phyloP scores from a whole-genome alignment of 2,888 invertebrate species.

The Pseudococcus jackbeardsleyi region DNA sequence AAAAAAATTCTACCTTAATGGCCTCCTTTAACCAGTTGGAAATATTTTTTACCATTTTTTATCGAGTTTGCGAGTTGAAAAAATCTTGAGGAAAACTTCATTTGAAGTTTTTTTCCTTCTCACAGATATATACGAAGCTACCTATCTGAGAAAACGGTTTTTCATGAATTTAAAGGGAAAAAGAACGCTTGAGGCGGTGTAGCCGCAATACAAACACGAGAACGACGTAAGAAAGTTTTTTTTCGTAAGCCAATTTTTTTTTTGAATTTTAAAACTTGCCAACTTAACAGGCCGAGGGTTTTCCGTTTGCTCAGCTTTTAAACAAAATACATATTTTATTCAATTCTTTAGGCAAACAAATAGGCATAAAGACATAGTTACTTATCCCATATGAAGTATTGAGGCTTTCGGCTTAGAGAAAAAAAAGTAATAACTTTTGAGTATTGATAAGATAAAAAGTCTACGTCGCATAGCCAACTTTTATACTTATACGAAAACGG shows the following conservation, averaged over 20 bases:
- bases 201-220: conserved; percentile 21
- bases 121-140: conserved; percentile 3
- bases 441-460: conserved; percentile 9
- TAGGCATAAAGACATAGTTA: conserved; percentile 22
- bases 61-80: conserved; percentile 16
- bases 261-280: conserved; percentile 37
- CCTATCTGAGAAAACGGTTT: conserved; percentile 22
- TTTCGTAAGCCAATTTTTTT: conserved; percentile 18
- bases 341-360: conserved; percentile 24
- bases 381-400: conserved; percentile 4
- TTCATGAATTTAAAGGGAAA: conserved; percentile 17
- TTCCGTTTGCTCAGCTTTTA: conserved; percentile 9
- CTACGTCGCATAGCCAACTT: neutral
- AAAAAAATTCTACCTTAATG: neutral
- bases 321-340: conserved; percentile 32
- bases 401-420: neutral
- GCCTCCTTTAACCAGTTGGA: neutral
- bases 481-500: neutral
- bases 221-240: conserved; percentile 18
- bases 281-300: conserved; percentile 8
- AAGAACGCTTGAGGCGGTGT: neutral
- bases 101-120: conserved; percentile 5
- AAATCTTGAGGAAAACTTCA: conserved; percentile 18
- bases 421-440: conserved; percentile 37
- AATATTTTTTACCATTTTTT: neutral